A percentile compares a stretch with the other conserved stretches of the same genome.
phyloP scores from a whole-genome alignment of 1,140 invertebrate species.

The Bemisia tabaci region DNA sequence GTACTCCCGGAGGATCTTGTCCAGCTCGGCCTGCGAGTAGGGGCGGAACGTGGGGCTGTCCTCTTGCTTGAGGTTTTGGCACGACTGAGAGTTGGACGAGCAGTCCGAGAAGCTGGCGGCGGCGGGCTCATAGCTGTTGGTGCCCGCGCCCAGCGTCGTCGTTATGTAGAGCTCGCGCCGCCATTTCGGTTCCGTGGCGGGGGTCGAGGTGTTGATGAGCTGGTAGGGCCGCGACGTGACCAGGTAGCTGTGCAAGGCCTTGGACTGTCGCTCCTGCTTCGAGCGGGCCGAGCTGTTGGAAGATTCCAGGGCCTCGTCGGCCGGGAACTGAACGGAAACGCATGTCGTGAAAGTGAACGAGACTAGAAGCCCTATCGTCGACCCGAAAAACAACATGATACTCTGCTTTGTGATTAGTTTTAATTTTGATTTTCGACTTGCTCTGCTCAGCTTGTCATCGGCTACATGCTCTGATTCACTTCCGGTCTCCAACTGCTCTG shows the following conservation, averaged over 20 bases:
- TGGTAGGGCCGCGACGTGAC: not conserved
- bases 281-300: no score
- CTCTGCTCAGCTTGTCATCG: not conserved
- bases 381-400: not conserved
- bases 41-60: constrained; percentile 21
- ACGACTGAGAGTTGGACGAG: not conserved
- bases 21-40: constrained; percentile 24
- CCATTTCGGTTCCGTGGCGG: not conserved
- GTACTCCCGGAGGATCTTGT: constrained; percentile 22
- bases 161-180: not conserved
- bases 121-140: not conserved
- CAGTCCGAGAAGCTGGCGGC: not conserved
- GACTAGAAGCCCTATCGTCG: not conserved
- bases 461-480: not conserved
- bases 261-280: not conserved
- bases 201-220: not conserved
- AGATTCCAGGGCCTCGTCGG: not conserved
- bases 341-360: not conserved
- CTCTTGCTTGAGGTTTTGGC: not conserved
- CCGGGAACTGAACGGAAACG: not conserved
- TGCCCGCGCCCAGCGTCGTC: not conserved
- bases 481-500: not conserved
- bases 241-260: not conserved
- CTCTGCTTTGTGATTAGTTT: not conserved
- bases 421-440: not conserved